Evolutionary conservation across 2,797 vertebrate species (phyloP), one percentile per base, ranked within the genome.

Genomic region (Tapera naevia): DNA sequence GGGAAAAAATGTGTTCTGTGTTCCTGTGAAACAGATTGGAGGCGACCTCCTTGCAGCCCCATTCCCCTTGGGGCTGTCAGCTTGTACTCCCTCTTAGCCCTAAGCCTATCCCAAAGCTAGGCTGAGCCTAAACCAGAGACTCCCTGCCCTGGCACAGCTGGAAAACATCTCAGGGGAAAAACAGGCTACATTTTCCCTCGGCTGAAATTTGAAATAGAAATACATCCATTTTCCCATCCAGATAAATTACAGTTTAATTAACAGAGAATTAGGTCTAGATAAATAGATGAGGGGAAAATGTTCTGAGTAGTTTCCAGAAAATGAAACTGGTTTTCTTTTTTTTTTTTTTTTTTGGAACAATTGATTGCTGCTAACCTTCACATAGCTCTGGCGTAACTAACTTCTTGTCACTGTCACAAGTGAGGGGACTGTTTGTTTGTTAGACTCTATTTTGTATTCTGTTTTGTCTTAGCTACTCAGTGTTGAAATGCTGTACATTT

Each of bases 81-180:
- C 0, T 0, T 53, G 17, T 17, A 28, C 4, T 67, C 10, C 2
- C 3, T 69, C 51, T 19, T 35, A 53, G 22, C 5, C 6, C 24
- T 51, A 65, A 65, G 6, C 32, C 39, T 33, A 17, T 24, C 33
- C 11, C 39, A 62, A 83, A 86, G 11, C 35, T 35, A 27, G 9
- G 9, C 17, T 73, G n/a, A 60, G 19, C 43, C 19, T 89, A 48
- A 41, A 16, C 5, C 32, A 48, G 37, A 10, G 16, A 45, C 3
- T 46, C 1, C 4, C 9, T 18, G 39, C 19, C 37, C 9, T 66
- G 17, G 5, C 5, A 2, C 4, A 5, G 4, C 0, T 56, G 39
- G 48, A 66, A 78, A 86, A 48, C 24, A 43, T 32, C 53, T 88
- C 39, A 53, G 17, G n/a, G 25, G 27, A 69, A 41, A 53, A 81